Conservation (phyloP, 2,113 vertebrate genomes). For the Peromyscus maniculatus region DNA sequence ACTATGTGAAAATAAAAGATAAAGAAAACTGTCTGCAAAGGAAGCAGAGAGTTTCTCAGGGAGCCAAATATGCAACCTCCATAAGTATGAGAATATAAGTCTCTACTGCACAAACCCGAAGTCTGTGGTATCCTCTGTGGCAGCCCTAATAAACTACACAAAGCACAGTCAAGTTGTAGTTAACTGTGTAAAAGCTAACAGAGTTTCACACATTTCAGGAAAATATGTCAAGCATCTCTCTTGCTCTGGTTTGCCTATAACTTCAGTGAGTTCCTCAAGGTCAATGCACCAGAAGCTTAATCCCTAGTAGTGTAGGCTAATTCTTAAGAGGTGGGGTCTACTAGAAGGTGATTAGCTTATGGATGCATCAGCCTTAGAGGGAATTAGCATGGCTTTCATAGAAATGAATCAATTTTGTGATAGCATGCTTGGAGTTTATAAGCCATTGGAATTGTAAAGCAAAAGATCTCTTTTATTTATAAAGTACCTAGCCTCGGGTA, state of each 20-base stretch:
- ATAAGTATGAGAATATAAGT: not conserved
- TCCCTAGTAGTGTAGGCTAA: not conserved
- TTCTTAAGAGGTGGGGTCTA: not conserved
- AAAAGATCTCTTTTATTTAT: not conserved
- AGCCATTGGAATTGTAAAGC: not conserved
- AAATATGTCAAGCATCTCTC: not conserved
- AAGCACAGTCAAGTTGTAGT: not conserved
- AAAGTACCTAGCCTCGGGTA: not conserved
- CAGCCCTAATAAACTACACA: not conserved
- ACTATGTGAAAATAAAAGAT: not conserved
- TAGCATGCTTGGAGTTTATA: not conserved
- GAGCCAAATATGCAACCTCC: not conserved
- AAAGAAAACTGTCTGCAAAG: not conserved
- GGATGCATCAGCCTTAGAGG: not conserved
- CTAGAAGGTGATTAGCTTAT: not conserved
- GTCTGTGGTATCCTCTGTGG: not conserved
- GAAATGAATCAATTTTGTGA: not conserved
- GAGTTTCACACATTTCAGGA: not conserved
- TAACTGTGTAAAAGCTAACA: not conserved
- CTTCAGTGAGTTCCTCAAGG: not conserved
- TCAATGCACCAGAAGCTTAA: not conserved
- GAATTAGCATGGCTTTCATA: not conserved
- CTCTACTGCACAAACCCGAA: not conserved
- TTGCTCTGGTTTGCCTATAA: not conserved
- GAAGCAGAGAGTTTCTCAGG: not conserved